Percentiles rank a stretch among this genome's conserved stretches.
phyloP scores from a whole-genome alignment of 2,113 vertebrate species.

The Ictidomys tridecemlineatus region DNA sequence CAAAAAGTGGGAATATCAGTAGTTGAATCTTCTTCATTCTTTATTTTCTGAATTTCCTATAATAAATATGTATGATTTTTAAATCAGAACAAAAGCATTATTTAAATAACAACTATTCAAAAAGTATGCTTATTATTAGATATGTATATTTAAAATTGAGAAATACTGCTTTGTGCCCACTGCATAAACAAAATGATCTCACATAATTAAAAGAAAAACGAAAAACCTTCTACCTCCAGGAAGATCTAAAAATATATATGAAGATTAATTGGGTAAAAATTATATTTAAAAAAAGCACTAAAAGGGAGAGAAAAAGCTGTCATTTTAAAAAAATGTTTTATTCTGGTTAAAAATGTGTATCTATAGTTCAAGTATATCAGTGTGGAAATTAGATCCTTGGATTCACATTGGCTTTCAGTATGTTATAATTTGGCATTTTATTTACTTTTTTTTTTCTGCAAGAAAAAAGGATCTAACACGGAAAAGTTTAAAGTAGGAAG shows the following conservation, averaged over 20 bases:
- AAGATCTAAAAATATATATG: conserved; percentile 62
- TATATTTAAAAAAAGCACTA: conserved; percentile 47
- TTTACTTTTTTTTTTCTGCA: not conserved
- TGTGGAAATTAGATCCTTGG: conserved; percentile 23
- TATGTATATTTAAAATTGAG: not conserved
- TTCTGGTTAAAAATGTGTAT: not conserved
- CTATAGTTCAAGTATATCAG: conserved; percentile 63
- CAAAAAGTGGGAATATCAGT: not conserved
- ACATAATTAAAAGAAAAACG: conserved; percentile 58
- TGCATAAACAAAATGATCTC: conserved; percentile 67
- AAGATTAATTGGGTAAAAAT: conserved; percentile 48
- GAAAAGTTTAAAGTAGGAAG: conserved; percentile 51
- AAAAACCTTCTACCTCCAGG: conserved; percentile 55
- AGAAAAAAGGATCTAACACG: not conserved
- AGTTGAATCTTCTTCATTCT: not conserved
- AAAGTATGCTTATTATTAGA: conserved; percentile 23
- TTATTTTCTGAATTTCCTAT: conserved; percentile 35
- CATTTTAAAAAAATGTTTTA: conserved; percentile 52
- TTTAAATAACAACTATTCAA: conserved; percentile 44
- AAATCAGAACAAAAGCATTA: conserved; percentile 24
- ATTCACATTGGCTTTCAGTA: conserved; percentile 49
- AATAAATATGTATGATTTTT: conserved; percentile 14
- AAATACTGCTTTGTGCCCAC: not conserved
- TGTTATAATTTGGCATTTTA: not conserved
- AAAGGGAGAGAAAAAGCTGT: conserved; percentile 1